Evolutionary conservation across 2,113 vertebrate species (phyloP).

Genomic region (Galemys pyrenaicus): DNA sequence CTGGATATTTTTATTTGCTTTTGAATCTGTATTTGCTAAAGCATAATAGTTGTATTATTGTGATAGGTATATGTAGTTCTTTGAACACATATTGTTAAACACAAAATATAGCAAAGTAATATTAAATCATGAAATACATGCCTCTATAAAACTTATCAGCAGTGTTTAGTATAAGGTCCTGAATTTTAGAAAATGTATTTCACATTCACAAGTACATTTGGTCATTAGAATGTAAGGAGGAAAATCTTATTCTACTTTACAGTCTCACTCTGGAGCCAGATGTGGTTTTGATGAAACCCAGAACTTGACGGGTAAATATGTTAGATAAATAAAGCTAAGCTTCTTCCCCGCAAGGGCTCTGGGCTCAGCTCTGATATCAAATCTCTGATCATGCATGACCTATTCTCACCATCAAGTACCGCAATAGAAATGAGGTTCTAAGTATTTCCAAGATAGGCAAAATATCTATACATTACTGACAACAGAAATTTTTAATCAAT

Average conservation of each 20-base stretch:
- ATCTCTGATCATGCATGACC: not conserved
- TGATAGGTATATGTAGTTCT: slow-evolving; percentile 58
- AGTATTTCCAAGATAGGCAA: not conserved
- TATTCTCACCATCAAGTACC: not conserved
- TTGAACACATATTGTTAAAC: slow-evolving; percentile 62
- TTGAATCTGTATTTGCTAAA: slow-evolving; percentile 75
- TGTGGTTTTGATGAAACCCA: slow-evolving; percentile 58
- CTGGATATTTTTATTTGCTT: slow-evolving; percentile 77
- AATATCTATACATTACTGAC: not conserved
- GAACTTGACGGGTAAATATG: slow-evolving; percentile 41
- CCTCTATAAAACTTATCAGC: slow-evolving; percentile 55
- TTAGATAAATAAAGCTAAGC: slow-evolving; percentile 46
- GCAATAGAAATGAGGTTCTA: not conserved
- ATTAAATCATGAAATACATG: slow-evolving; percentile 46
- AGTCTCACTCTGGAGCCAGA: slow-evolving; percentile 48
- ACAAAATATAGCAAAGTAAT: slow-evolving; percentile 68
- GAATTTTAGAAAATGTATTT: slow-evolving; percentile 65
- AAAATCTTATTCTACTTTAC: slow-evolving; percentile 57
- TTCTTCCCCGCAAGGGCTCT: slow-evolving; percentile 9
- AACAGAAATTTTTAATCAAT: slow-evolving; percentile 7
- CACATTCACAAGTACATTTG: slow-evolving; percentile 46
- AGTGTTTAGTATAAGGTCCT: slow-evolving; percentile 26
- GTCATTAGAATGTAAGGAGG: slow-evolving; percentile 33
- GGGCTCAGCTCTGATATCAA: not conserved
- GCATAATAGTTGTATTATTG: slow-evolving; percentile 54